Evolutionary conservation across 2,888 invertebrate genomes (phyloP).

Genomic region (Lymantria monacha): DNA sequence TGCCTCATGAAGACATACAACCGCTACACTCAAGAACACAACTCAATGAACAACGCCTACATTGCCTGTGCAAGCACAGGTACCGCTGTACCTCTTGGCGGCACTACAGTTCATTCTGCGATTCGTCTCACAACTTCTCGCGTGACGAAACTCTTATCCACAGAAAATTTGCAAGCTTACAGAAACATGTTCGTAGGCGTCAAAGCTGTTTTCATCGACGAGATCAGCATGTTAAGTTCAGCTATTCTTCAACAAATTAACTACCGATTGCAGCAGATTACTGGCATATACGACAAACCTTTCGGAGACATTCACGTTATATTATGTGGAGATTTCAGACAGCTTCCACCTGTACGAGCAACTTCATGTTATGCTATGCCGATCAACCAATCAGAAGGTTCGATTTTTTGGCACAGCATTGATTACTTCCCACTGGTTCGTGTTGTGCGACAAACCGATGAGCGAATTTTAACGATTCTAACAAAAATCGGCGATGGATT

Average conservation of each 20-base stretch:
- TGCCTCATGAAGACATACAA: slow-evolving; percentile 49
- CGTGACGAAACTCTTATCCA: no score
- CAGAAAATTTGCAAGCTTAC: no score
- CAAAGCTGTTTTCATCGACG: no score
- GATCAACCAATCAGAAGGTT: slow-evolving; percentile 27
- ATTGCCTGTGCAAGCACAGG: slow-evolving; percentile 46
- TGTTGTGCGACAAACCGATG: slow-evolving; percentile 33
- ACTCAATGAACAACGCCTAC: slow-evolving; percentile 44
- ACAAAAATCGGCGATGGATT: slow-evolving; percentile 42
- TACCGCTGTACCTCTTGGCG: slow-evolving; percentile 43
- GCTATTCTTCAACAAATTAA: no score
- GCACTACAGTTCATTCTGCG: slow-evolving; percentile 43
- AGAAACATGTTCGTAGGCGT: no score
- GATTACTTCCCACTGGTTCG: slow-evolving; percentile 38
- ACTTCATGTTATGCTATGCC: not conserved
- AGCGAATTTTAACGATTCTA: slow-evolving; percentile 38
- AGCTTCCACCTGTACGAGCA: slow-evolving; percentile 43
- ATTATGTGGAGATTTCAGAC: no score
- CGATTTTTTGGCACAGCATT: slow-evolving; percentile 42
- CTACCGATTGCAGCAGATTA: no score
- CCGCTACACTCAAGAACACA: slow-evolving; percentile 29
- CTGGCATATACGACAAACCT: no score
- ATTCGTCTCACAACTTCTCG: no score
- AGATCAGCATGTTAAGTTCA: no score
- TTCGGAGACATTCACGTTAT: no score